Base-by-base conservation (phyloP, 2,888 invertebrate species). In the Agrenia bidenticulata region DNA sequence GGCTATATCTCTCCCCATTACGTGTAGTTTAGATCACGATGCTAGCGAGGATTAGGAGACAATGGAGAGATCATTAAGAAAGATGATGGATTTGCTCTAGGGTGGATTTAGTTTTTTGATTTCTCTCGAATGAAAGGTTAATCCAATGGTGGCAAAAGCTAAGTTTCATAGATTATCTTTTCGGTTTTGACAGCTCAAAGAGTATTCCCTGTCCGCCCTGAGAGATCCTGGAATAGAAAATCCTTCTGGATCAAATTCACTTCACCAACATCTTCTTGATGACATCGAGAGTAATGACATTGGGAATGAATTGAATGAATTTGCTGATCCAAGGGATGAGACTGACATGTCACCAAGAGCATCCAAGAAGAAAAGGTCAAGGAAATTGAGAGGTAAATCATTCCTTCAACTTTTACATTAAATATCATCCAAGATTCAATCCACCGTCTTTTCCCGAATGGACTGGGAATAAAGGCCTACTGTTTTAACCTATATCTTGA, bases 261-360 rank as follows among this genome's bases (percentile, higher is more conserved):
- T 61, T 42, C 65, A 66, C 61, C 67, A 68, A 59, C 66, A 61
- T 58, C 60, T 70, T 24, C 53, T 67, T 39, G 73, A 73, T 60
- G 73, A 73, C 63, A 63, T 73, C 62, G 73, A 73, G 65, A 71
- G 66, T 66, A 73, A 73, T 68, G 73, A 73, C 65, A 71, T 73
- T 66, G 73, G 71, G 60, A 73, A 73, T 67, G 75, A 73, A 63
- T 64, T 73, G 66, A 71, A 65, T 66, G 68, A 70, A 65, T 62
- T 73, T 61, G 67, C 58, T 63, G 72, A 73, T 59, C 69, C 61
- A 61, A 58, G 63, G 50, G 70, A 69, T 60, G 63, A 65, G 45
- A 66, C 67, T 49, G 64, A 71, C 55, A 53, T 66, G 61, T 24
- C 63, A 27, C 61, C 64, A 9, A 61, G 67, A 61, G 64, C 53